Evolutionary conservation across 2,888 invertebrate species (phyloP).

Genomic region (Leptarthrus brevirostris): DNA sequence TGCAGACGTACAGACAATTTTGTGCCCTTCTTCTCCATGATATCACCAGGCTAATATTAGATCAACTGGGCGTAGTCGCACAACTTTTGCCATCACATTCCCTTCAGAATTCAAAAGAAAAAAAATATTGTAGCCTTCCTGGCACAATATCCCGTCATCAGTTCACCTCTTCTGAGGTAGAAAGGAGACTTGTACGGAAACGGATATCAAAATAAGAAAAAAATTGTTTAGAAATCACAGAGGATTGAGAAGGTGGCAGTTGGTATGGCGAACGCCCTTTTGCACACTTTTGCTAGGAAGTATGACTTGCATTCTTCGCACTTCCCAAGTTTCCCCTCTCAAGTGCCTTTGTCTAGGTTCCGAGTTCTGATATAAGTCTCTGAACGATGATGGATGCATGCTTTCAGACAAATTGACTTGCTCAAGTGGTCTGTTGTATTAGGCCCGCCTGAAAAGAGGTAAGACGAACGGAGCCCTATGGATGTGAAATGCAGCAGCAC

Average conservation of each 20-base stretch:
- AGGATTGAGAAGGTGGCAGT: slow-evolving; percentile 10
- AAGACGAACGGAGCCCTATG: background rate
- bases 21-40: slow-evolving; percentile 5
- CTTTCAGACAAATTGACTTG: slow-evolving; percentile 46
- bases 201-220: slow-evolving; percentile 32
- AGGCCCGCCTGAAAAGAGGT: background rate
- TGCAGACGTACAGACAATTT: too few species aligned
- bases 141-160: background rate
- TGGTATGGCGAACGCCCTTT: slow-evolving; percentile 10
- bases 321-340: slow-evolving; percentile 1
- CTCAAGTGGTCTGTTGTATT: slow-evolving; percentile 41
- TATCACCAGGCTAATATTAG: slow-evolving; percentile 37
- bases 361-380: background rate
- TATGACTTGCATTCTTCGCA: slow-evolving; percentile 19
- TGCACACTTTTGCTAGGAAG: slow-evolving; percentile 23
- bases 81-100: slow-evolving; percentile 12
- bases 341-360: slow-evolving; percentile 29
- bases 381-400: slow-evolving; percentile 29
- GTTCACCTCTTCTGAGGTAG: background rate
- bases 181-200: slow-evolving; percentile 11
- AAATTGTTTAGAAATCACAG: slow-evolving; percentile 8
- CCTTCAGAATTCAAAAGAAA: slow-evolving; percentile 4
- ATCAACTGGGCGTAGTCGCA: slow-evolving; percentile 9
- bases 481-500: slow-evolving; percentile 10
- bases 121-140: background rate